phyloP scores from a whole-genome alignment of 2,797 vertebrate genomes.

The Xenentodon cancila region DNA sequence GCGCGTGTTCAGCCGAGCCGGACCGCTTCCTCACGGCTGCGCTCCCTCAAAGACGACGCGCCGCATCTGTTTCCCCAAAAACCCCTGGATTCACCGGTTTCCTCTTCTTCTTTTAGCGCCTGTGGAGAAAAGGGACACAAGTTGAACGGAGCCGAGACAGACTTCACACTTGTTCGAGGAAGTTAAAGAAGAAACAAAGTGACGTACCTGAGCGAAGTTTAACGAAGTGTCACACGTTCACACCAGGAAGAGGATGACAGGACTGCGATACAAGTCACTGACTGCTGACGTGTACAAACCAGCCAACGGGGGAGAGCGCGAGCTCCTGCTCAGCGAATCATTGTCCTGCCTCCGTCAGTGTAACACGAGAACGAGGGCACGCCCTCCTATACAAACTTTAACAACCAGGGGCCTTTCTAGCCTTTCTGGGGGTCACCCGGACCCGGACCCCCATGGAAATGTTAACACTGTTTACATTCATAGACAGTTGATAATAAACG shows the following conservation, averaged over 20 bases:
- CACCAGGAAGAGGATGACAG: constrained; percentile 74
- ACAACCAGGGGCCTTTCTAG: not conserved
- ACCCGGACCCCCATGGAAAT: too few species aligned
- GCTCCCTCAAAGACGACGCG: not conserved
- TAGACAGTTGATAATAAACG: too few species aligned
- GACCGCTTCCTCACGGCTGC: not conserved
- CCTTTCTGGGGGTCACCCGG: too few species aligned
- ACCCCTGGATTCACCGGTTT: too few species aligned
- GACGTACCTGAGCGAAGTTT: constrained; percentile 52
- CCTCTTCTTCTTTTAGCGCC: constrained; percentile 19
- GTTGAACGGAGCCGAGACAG: too few species aligned
- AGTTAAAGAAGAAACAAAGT: not conserved
- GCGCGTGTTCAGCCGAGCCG: not conserved
- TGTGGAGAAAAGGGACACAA: constrained; percentile 7
- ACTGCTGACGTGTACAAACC: constrained; percentile 82
- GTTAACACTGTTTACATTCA: too few species aligned
- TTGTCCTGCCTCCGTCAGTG: constrained; percentile 21
- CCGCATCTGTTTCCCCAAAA: constrained; percentile 16
- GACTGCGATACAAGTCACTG: constrained; percentile 43
- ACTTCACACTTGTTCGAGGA: fast-evolving
- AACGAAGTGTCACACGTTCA: constrained; percentile 49
- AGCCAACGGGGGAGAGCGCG: constrained; percentile 59
- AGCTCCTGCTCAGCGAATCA: constrained; percentile 59
- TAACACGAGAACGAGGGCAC: constrained; percentile 49
- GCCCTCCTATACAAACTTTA: not conserved